Evolutionary conservation across 2,888 invertebrate genomes (phyloP).

Genomic region (Megalurothrips usitatus): DNA sequence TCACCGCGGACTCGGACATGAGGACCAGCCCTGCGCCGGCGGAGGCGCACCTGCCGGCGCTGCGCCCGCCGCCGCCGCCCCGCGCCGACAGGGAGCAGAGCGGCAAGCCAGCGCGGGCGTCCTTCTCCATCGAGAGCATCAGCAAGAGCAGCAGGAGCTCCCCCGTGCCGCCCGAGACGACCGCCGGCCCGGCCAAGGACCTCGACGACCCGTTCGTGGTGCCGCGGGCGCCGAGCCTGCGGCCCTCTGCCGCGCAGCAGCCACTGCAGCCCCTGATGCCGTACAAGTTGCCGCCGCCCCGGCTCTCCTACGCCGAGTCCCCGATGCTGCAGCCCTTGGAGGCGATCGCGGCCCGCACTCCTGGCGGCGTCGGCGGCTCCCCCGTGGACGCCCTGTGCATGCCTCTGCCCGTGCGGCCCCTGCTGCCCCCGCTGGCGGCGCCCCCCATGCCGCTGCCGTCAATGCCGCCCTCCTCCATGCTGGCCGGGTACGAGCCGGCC

Average conservation of each 20-base stretch:
- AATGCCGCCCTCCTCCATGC: constrained; percentile 30
- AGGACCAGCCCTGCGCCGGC: constrained; percentile 35
- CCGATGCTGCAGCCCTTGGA: constrained; percentile 34
- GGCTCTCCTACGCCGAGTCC: constrained; percentile 40
- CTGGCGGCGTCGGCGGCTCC: constrained; percentile 37
- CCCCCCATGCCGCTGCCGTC: too few relatives aligned
- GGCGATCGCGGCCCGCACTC: constrained; percentile 31
- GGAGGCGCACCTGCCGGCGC: constrained; percentile 28
- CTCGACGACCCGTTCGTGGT: constrained; percentile 1
- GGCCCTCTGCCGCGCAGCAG: not conserved
- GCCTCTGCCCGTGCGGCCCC: constrained; percentile 39
- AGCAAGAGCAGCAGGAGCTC: constrained; percentile 21
- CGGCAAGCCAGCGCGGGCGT: not conserved
- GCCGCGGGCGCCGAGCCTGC: constrained; percentile 21
- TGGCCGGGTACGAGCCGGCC: constrained; percentile 39
- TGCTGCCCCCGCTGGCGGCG: constrained; percentile 32
- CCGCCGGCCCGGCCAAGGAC: not conserved
- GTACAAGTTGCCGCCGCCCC: constrained; percentile 42
- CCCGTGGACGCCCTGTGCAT: constrained; percentile 38
- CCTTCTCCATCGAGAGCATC: constrained; percentile 19
- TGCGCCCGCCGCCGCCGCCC: constrained; percentile 40
- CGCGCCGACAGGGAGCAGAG: constrained; percentile 31
- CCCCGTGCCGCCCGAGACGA: not conserved
- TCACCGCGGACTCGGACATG: not conserved
- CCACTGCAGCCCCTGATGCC: constrained; percentile 13